Evolutionary conservation across 2,797 vertebrate genomes (phyloP).

Genomic region (Allobates femoralis): DNA sequence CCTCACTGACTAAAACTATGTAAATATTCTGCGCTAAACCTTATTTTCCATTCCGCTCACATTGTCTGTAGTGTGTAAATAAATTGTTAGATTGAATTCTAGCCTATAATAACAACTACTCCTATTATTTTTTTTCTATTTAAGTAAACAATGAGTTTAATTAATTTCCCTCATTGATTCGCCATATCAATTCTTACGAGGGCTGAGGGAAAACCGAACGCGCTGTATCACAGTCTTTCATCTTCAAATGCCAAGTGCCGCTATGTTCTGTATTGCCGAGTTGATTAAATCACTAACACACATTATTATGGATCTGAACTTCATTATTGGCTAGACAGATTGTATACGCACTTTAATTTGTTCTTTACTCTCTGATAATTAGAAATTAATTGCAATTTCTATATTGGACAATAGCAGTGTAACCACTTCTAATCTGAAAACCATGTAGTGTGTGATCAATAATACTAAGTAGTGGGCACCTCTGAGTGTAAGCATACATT

Average conservation of each 20-base stretch:
- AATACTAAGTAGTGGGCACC: slow-evolving; percentile 64
- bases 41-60: slow-evolving; percentile 7
- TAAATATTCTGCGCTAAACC: neutral
- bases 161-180: slow-evolving; percentile 62
- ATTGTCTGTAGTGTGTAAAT: slow-evolving; percentile 26
- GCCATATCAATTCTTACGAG: slow-evolving; percentile 45
- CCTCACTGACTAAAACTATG: neutral
- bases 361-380: slow-evolving; percentile 69
- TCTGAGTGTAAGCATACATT: slow-evolving; percentile 68
- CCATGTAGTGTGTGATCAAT: slow-evolving; percentile 71
- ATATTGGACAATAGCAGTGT: slow-evolving; percentile 71
- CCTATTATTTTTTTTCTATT: slow-evolving; percentile 53
- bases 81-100: slow-evolving; percentile 48
- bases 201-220: slow-evolving; percentile 51
- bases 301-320: slow-evolving; percentile 62
- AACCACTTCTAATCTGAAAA: slow-evolving; percentile 75
- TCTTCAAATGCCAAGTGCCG: slow-evolving; percentile 53
- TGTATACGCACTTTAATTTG: slow-evolving; percentile 66
- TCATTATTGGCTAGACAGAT: slow-evolving; percentile 61
- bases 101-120: slow-evolving; percentile 43
- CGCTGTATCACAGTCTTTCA: slow-evolving; percentile 35
- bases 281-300: slow-evolving; percentile 59
- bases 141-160: slow-evolving; percentile 58
- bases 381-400: slow-evolving; percentile 70
- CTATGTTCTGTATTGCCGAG: slow-evolving; percentile 41